Conservation (phyloP, 35 echinoderm and acorn worm species). For the Lytechinus pictus region DNA sequence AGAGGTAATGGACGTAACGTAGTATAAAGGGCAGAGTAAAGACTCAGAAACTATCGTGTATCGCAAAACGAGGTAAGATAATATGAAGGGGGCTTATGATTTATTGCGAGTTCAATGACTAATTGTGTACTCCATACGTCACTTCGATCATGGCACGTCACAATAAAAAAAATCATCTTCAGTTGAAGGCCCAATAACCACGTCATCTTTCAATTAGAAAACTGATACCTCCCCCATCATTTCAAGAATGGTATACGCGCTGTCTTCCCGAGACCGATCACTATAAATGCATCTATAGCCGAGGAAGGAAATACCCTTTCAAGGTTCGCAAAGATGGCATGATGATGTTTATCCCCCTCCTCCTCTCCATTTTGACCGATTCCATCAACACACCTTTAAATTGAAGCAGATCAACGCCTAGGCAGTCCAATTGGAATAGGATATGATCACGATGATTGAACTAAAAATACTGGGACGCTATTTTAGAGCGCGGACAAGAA, state of each 20-base stretch:
- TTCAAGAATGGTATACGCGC: neutral
- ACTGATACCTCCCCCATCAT: neutral
- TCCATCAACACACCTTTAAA: conserved; percentile 11
- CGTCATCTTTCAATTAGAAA: conserved; percentile 2
- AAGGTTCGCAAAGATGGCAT: neutral
- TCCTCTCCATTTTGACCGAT: neutral
- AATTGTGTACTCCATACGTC: neutral
- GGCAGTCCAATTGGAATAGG: neutral
- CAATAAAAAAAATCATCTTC: neutral
- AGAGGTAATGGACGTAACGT: no score
- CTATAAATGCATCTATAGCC: neutral
- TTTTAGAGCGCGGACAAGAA: neutral
- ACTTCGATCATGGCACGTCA: neutral
- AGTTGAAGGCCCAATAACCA: neutral
- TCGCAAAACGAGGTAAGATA: no score
- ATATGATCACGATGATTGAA: neutral
- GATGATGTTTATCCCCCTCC: neutral
- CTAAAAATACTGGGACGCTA: neutral
- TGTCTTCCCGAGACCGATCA: neutral
- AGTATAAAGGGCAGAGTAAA: no score
- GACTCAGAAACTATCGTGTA: no score
- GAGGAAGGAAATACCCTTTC: neutral
- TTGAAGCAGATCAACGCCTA: neutral
- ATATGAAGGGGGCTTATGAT: no score
- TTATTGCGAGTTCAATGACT: no score